phyloP scores from a whole-genome alignment of 2,113 vertebrate species.

The Daphoenositta chrysoptera region DNA sequence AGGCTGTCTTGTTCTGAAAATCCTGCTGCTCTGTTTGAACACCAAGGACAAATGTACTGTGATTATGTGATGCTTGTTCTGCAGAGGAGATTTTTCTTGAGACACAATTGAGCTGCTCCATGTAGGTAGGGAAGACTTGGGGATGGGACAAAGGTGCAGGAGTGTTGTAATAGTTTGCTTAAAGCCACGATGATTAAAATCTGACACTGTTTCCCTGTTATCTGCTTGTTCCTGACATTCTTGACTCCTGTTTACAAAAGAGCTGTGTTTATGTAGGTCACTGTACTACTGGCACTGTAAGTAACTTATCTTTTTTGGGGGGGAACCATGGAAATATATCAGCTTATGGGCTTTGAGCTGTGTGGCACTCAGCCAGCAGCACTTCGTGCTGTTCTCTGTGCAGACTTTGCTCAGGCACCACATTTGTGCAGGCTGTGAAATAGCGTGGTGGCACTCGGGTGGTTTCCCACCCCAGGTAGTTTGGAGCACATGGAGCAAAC shows the following conservation, averaged over 20 bases:
- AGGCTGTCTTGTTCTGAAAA: background rate
- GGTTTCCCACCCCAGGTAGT: background rate
- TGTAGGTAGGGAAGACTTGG: background rate
- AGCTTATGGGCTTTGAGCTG: background rate
- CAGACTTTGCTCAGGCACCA: background rate
- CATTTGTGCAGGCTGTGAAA: background rate
- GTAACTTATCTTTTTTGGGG: background rate
- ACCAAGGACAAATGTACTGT: background rate
- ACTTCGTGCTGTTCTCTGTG: background rate
- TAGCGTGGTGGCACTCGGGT: rapidly evolving
- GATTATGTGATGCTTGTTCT: background rate
- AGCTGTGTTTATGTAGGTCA: conserved; percentile 8
- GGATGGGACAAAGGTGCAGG: background rate
- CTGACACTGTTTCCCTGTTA: background rate
- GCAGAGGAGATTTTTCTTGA: background rate
- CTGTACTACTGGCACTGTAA: background rate
- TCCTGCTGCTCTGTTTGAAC: background rate
- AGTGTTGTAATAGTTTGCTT: background rate
- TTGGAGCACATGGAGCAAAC: background rate
- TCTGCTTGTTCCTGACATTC: background rate
- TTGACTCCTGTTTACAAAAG: background rate
- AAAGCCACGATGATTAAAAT: background rate
- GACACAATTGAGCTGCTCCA: background rate
- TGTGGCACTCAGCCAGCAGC: background rate
- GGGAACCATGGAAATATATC: background rate